Conservation (phyloP, 2,113 vertebrate genomes). For the Phaethon lepturus region DNA sequence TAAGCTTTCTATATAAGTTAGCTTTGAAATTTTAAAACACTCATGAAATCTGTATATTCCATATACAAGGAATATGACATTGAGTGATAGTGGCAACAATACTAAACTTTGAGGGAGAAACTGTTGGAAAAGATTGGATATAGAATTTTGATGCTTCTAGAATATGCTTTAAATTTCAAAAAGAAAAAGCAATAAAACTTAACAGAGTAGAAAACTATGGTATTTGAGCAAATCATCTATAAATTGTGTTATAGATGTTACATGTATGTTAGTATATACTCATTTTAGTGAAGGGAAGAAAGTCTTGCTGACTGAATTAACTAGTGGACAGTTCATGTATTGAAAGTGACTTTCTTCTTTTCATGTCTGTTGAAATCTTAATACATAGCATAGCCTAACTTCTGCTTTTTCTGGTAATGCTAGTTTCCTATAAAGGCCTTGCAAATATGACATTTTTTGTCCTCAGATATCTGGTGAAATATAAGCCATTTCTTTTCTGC, state of each 20-base stretch:
- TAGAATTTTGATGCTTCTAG: neutral
- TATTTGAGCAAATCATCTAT: neutral
- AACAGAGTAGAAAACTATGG: neutral
- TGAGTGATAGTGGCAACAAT: neutral
- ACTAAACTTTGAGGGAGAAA: neutral
- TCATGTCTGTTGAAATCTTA: neutral
- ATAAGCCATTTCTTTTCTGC: neutral
- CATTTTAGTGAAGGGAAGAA: neutral
- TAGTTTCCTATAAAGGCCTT: neutral
- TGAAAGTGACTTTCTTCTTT: neutral
- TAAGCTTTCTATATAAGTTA: neutral
- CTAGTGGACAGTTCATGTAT: neutral
- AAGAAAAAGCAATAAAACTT: neutral
- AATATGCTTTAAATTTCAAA: neutral
- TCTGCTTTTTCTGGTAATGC: neutral
- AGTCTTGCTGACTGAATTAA: neutral
- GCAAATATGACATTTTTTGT: fast-evolving
- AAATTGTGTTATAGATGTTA: neutral
- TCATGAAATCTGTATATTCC: neutral
- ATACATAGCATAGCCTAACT: neutral
- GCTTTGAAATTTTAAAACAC: neutral
- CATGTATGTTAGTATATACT: neutral
- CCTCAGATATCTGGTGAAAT: neutral
- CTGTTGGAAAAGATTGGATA: neutral
- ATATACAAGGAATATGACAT: neutral